Conservation (phyloP, 2,888 invertebrate species). For the Muschampia plurimacula region DNA sequence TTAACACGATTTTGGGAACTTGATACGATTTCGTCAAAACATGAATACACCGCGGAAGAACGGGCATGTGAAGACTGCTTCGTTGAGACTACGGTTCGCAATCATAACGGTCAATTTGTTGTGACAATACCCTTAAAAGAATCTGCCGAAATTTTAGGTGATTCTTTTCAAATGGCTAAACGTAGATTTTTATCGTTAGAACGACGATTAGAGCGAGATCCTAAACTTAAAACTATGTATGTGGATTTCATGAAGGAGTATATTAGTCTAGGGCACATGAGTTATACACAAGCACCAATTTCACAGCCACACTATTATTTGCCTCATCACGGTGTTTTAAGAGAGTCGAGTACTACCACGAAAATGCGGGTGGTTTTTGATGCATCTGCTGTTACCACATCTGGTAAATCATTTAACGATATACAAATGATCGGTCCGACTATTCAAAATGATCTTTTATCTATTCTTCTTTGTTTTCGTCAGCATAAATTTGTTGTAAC, state of each 20-base stretch:
- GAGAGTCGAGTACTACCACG: not conserved
- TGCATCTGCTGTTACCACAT: not conserved
- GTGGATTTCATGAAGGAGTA: not conserved
- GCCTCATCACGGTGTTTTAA: not conserved
- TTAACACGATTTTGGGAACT: constrained; percentile 24
- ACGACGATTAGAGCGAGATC: constrained; percentile 20
- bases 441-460: too few relatives aligned
- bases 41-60: not conserved
- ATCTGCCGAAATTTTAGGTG: not conserved
- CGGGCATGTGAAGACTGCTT: not conserved
- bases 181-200: constrained; percentile 26
- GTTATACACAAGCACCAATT: not conserved
- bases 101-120: not conserved
- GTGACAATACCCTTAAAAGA: constrained; percentile 2
- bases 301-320: not conserved
- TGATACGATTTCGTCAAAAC: not conserved
- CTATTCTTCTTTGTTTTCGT: too few relatives aligned
- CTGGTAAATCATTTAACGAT: not conserved
- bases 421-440: not conserved
- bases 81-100: not conserved
- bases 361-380: not conserved
- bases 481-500: constrained; percentile 51
- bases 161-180: constrained; percentile 23
- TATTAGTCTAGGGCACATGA: not conserved
- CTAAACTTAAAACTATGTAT: not conserved